Evolutionary conservation across 2,113 vertebrate species (phyloP).

Genomic region (human): GRCh38 chr9:4758001-4758500

Average conservation of each 20-base stretch:
- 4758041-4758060: background rate
- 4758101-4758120: background rate
- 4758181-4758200: background rate
- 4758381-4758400: background rate
- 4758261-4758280: background rate
- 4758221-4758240: background rate
- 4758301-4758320: background rate
- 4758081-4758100: background rate
- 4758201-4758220: background rate
- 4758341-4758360: background rate
- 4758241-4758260: background rate
- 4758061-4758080: background rate
- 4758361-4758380: background rate
- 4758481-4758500: too few species aligned
- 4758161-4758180: background rate
- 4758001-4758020: background rate
- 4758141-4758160: background rate
- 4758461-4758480: too few species aligned
- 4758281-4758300: background rate
- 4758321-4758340: background rate
- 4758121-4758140: background rate
- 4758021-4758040: background rate
- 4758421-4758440: background rate
- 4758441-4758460: background rate
- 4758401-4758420: background rate